These are phyloP conservation scores for Tautogolabrus adspersus DNA, from an alignment of 2,113 vertebrate species.

Conservation along the genomic window DNA sequence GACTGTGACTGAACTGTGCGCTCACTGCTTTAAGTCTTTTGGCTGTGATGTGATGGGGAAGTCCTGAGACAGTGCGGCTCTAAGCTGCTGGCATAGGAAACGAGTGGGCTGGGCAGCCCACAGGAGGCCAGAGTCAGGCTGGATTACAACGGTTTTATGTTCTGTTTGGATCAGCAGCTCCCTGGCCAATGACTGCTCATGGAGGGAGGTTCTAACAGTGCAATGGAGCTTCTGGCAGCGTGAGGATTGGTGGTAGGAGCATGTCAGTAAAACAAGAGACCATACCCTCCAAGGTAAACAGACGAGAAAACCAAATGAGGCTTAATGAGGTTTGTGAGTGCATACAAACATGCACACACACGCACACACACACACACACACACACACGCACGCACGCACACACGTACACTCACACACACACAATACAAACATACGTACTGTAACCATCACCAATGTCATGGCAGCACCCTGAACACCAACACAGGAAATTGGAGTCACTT, in stretches of 20 bases:
- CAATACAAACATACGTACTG: conserved; percentile 34
- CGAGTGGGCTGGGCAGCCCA: conserved; percentile 82
- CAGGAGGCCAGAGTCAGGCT: conserved; percentile 85
- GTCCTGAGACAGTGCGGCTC: conserved; percentile 88
- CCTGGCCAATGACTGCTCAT: conserved; percentile 79
- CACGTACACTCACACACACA: neutral
- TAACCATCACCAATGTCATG: conserved; percentile 55
- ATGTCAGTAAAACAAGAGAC: conserved; percentile 63
- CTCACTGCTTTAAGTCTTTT: conserved; percentile 79
- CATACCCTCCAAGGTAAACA: conserved; percentile 56
- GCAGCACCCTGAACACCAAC: conserved; percentile 80
- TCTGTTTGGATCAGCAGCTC: conserved; percentile 75
- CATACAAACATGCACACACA: conserved; percentile 15
- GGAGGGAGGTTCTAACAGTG: conserved; percentile 84
- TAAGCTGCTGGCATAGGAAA: conserved; percentile 85
- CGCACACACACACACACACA: conserved; percentile 32
- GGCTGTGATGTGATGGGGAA: conserved; percentile 80
- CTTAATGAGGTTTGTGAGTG: conserved; percentile 53
- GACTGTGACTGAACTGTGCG: conserved; percentile 71
- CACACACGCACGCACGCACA: conserved; percentile 36
- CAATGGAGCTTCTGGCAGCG: conserved; percentile 83
- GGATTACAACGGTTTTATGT: conserved; percentile 81
- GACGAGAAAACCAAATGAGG: conserved; percentile 58
- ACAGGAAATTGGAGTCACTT: conserved; percentile 70
- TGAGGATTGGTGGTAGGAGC: conserved; percentile 68